phyloP scores from a whole-genome alignment of 2,888 invertebrate species.

The Mylabris sibirica region DNA sequence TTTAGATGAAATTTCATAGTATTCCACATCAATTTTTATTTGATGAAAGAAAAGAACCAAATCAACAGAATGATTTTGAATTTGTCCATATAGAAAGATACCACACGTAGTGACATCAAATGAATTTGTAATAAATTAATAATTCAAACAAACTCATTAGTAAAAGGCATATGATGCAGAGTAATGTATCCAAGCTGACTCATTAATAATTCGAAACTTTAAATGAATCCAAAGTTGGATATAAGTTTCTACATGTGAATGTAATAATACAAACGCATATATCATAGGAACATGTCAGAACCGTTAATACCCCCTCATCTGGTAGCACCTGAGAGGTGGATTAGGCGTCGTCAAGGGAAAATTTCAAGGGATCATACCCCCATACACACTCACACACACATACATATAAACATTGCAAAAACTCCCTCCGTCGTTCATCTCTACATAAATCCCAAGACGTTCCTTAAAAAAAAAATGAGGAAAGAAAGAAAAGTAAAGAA shows the following conservation, averaged over 20 bases:
- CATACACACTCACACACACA: constrained; percentile 5
- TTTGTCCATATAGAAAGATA: constrained; percentile 19
- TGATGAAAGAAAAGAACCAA: background rate
- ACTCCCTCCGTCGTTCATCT: constrained; percentile 1
- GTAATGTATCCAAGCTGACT: constrained; percentile 57
- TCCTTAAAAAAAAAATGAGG: background rate
- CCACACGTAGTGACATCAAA: constrained; percentile 41
- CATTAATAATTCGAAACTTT: constrained; percentile 60
- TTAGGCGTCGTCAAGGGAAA: constrained; percentile 5
- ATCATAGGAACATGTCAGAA: constrained; percentile 44
- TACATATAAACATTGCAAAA: background rate
- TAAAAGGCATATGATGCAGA: constrained; percentile 52
- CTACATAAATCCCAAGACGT: background rate
- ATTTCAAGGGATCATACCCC: constrained; percentile 13
- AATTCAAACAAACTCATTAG: constrained; percentile 60
- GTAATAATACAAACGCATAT: constrained; percentile 55
- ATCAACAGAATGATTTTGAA: background rate
- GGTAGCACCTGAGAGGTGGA: constrained; percentile 42
- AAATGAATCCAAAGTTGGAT: constrained; percentile 58
- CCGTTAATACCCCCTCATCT: constrained; percentile 41
- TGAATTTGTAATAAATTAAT: constrained; percentile 59
- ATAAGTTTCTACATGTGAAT: constrained; percentile 57
- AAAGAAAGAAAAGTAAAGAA: background rate
- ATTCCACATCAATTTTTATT: background rate
- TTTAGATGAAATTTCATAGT: constrained; percentile 36